Evolutionary conservation across 2,797 vertebrate species (phyloP).

Genomic region (Peromyscus eremicus): DNA sequence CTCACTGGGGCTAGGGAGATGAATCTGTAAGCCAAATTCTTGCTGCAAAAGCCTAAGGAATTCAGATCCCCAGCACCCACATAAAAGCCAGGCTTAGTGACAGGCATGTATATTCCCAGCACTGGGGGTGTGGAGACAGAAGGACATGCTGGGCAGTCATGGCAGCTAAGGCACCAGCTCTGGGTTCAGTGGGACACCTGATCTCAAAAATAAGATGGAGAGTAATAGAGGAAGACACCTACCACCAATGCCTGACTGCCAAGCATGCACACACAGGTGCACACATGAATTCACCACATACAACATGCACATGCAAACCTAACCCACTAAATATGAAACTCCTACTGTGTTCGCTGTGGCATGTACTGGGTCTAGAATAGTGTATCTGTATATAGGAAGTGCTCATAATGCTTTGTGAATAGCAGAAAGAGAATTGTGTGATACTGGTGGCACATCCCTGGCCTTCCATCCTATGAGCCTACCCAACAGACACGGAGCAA

Average conservation of each 20-base stretch:
- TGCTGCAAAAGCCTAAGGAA: background rate
- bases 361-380: background rate
- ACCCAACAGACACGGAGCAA: background rate
- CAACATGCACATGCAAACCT: background rate
- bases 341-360: background rate
- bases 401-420: background rate
- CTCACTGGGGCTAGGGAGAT: background rate
- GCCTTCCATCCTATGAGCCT: background rate
- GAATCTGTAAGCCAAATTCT: background rate
- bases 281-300: background rate
- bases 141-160: background rate
- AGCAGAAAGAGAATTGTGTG: background rate
- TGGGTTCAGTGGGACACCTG: too few species aligned
- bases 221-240: background rate
- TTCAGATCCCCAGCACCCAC: background rate
- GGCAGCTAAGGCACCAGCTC: background rate
- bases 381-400: background rate
- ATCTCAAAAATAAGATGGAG: background rate
- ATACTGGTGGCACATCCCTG: fast-evolving
- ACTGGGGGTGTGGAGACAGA: background rate
- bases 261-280: background rate
- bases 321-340: background rate
- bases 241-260: background rate
- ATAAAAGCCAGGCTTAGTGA: too few species aligned
- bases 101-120: too few species aligned